Evolutionary conservation across 2,888 invertebrate genomes (phyloP).

Genomic region (Fissipunctia ypsillon): DNA sequence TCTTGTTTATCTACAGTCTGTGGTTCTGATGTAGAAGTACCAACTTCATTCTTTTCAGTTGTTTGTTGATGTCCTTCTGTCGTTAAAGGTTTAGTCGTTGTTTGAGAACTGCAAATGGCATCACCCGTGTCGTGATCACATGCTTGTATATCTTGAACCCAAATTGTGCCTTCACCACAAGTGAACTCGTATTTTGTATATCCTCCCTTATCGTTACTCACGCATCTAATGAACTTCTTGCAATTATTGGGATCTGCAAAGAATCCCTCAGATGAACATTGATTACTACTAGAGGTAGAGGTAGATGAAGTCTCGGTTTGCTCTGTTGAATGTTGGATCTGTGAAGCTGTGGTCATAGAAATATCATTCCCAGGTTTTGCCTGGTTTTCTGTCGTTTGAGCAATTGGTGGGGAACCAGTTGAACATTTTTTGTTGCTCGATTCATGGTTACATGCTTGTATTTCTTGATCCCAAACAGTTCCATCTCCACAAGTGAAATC

Average conservation of each 20-base stretch:
- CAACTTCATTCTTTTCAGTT: slow-evolving; percentile 59
- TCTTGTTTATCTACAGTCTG: slow-evolving; percentile 59
- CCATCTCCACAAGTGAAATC: slow-evolving; percentile 93
- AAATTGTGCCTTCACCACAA: slow-evolving; percentile 93
- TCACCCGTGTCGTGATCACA: slow-evolving; percentile 84
- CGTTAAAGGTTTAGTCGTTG: slow-evolving; percentile 61
- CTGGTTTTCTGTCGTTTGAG: slow-evolving; percentile 35
- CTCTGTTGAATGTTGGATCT: slow-evolving; percentile 48
- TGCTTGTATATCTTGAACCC: slow-evolving; percentile 92
- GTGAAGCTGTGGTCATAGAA: slow-evolving; percentile 50
- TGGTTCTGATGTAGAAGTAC: slow-evolving; percentile 51
- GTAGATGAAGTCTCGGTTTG: slow-evolving; percentile 56
- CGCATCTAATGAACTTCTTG: slow-evolving; percentile 94
- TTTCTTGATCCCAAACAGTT: slow-evolving; percentile 92
- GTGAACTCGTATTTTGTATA: slow-evolving; percentile 90
- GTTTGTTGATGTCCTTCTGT: slow-evolving; percentile 60
- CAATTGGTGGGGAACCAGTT: not conserved
- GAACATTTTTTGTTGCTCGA: slow-evolving; percentile 70
- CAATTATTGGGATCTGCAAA: slow-evolving; percentile 92
- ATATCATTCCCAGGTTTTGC: slow-evolving; percentile 14
- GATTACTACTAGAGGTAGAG: slow-evolving; percentile 45
- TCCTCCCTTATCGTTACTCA: slow-evolving; percentile 85
- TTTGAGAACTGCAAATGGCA: slow-evolving; percentile 71
- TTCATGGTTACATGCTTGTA: slow-evolving; percentile 90
- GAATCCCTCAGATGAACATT: slow-evolving; percentile 92